Percentiles rank a stretch among this genome's conserved stretches.
These are phyloP conservation scores for Sceliomorpha sp. DNA, from an alignment of 2,888 invertebrate species.

Conservation along the genomic window DNA sequence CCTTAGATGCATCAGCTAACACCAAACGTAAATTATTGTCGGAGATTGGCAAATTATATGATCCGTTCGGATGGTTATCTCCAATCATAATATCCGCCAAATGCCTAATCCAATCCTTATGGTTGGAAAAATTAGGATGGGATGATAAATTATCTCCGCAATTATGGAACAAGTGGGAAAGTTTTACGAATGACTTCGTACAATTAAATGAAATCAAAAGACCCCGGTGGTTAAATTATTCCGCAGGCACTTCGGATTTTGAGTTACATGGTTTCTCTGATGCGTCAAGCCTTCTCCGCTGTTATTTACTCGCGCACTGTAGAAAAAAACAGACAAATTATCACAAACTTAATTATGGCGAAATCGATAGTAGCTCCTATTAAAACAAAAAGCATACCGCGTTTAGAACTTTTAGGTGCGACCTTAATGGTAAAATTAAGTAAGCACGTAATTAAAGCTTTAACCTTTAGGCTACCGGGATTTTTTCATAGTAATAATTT, in stretches of 20 bases:
- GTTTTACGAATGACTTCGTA: background rate
- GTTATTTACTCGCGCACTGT: no score
- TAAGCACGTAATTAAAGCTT: constrained; percentile 6
- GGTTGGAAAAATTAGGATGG: background rate
- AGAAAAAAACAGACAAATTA: background rate
- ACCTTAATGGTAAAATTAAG: constrained; percentile 19
- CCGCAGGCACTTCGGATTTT: background rate
- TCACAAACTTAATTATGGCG: constrained; percentile 12
- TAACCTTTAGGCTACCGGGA: no score
- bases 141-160: background rate
- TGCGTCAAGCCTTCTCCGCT: no score
- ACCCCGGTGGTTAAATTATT: no score
- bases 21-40: background rate
- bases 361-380: constrained; percentile 45
- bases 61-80: constrained; percentile 2
- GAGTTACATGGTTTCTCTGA: constrained; percentile 10
- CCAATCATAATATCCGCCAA: background rate
- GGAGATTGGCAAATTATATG: background rate
- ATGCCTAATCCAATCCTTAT: background rate
- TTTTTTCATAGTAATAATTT: no score
- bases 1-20: background rate
- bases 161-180: background rate
- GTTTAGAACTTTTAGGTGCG: constrained; percentile 41
- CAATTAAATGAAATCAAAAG: no score
- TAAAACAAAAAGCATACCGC: constrained; percentile 35